Conservation (phyloP, 2,113 vertebrate species). For the Bagarius yarrelli region DNA sequence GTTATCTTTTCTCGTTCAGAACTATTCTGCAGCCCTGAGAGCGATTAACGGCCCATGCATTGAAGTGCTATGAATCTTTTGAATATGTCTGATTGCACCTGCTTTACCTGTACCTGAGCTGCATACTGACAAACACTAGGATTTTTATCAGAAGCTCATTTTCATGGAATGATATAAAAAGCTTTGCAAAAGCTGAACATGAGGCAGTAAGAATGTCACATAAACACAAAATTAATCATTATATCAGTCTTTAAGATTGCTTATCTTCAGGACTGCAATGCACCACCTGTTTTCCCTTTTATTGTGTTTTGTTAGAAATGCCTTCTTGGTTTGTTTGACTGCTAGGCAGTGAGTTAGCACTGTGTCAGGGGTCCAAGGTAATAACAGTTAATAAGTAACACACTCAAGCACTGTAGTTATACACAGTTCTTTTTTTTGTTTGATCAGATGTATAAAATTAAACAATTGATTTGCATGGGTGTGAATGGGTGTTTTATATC, state of each 20-base stretch:
- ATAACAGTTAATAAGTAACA: slow-evolving; percentile 50
- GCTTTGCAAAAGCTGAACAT: background rate
- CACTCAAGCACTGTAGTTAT: slow-evolving; percentile 2
- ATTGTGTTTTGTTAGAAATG: background rate
- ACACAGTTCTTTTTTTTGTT: slow-evolving; percentile 13
- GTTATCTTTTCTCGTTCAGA: slow-evolving; percentile 15
- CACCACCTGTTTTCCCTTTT: background rate
- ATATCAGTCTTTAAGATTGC: background rate
- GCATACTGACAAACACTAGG: slow-evolving; percentile 3
- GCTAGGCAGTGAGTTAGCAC: background rate
- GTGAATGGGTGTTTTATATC: background rate
- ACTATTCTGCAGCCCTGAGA: slow-evolving; percentile 6
- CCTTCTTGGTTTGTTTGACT: background rate
- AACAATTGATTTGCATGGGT: slow-evolving; percentile 36
- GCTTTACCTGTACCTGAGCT: slow-evolving; percentile 5
- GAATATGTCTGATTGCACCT: slow-evolving; percentile 3
- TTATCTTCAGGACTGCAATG: background rate
- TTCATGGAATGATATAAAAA: background rate
- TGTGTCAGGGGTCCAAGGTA: slow-evolving; percentile 44
- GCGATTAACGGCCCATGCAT: background rate
- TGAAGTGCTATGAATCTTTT: slow-evolving; percentile 19
- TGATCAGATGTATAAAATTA: slow-evolving; percentile 29
- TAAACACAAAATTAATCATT: background rate
- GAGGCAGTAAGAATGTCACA: background rate
- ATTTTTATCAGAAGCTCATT: background rate